Evolutionary conservation across 2,113 vertebrate genomes (phyloP), one percentile per base, ranked within the genome.

Genomic region (Sylvia atricapilla): DNA sequence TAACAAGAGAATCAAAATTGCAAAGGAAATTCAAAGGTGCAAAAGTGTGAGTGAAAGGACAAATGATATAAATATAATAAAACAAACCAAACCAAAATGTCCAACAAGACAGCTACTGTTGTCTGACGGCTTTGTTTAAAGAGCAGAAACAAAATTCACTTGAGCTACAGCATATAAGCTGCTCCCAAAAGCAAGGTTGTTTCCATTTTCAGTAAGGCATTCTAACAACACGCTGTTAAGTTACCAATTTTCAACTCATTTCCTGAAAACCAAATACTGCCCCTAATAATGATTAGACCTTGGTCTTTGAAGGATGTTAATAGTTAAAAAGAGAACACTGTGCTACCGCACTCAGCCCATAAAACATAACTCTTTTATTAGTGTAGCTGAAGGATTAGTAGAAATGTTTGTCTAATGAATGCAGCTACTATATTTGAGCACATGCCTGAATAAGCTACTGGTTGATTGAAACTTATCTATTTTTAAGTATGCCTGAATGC

Each of bases 321-420:
- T 11, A 94, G 87, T 76, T 93, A 93, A 96, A 97, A 95, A 96
- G 89, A 96, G 80, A 95, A 90, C 50, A 49, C 80, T 93, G 50
- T 87, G 85, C 84, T 80, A 85, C 94, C 76, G 91, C 90, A 89
- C 68, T 94, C 33, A 85, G 66, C 52, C 92, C 94, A 59, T 70
- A 79, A 91, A 89, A 94, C 96, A 97, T 94, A 94, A 90, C 73
- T 93, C 90, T 97, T 97, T 96, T 97, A 98, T 97, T 97, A 97
- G 94, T 46, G 86, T 95, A 94, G 93, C 89, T 84, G 60, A 95
- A 95, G 96, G 95, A 97, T 97, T 97, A 97, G 95, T 50, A 88
- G 95, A 94, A 97, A 97, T 93, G 95, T 96, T 96, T 97, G 70
- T 93, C 94, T 97, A 97, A 98, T 98, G 98, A 98, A 98, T 96